Base-by-base conservation (phyloP, 1,140 invertebrate genomes). In the Andricus grossulariae region DNA sequence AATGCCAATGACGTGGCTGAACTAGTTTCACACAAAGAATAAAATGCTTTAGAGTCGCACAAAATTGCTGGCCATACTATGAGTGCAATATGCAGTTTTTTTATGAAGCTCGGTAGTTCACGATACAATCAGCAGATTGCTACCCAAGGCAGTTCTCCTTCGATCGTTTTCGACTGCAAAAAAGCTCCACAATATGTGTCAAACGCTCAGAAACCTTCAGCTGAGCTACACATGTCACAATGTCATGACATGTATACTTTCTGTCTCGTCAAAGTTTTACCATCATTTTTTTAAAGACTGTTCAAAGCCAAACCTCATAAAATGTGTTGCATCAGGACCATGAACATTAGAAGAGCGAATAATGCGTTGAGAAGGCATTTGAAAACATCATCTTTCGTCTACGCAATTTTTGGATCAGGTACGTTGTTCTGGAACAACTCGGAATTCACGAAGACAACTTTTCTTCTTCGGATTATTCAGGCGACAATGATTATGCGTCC, bases 161-260 rank as follows among this genome's bases (percentile, higher is more conserved):
- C 32, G 32, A 45, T 45, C 57, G 57, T 60, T 25, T 19, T 32
- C 25, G 15, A 45, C 13, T 66, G 10, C 25, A 25, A 12, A 55
- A 21, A 55, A 39, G 10, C 39, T 45, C 10, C 10, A 66, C 32
- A 66, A 45, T 32, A 5, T 66, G 32, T 66, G 60, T 66, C 60
- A 66, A 66, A 66, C 25, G 60, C 13, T 15, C 6, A 39, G 39
- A 66, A 66, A 16, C 60, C n/a, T 66, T 66, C 60, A 25, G 60
- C 10, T 32, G 39, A 66, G 60, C n/a, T 16, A 66, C 60, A 45
- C 25, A 13, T 66, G 60, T 18, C 55, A 57, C 18, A 57, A 25
- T 25, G 19, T 57, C 39, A 10, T 45, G 39, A 45, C 10, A 45
- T 11, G 10, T 66, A 6, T 39, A 16, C 12, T 66, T 39, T 6